phyloP scores from a whole-genome alignment of 2,797 vertebrate genomes.

The Chaetophractus vellerosus region DNA sequence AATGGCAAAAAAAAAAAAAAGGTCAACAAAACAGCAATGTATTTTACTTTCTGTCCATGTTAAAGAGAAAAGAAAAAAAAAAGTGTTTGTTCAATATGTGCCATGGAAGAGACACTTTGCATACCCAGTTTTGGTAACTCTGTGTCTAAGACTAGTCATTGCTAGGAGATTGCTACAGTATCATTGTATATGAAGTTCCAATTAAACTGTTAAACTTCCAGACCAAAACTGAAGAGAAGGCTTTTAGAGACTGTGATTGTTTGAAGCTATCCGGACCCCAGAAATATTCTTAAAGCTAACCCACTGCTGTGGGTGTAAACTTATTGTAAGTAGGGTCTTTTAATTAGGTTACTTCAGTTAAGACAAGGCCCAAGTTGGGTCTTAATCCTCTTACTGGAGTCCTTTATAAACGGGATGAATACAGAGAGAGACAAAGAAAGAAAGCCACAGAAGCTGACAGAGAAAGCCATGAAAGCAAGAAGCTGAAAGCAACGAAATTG shows the following conservation, averaged over 20 bases:
- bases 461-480: no score
- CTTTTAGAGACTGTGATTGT: neutral
- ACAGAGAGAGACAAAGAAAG: no score
- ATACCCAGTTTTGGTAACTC: neutral
- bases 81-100: neutral
- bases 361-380: no score
- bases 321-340: no score
- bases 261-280: no score
- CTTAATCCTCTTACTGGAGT: no score
- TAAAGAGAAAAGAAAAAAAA: conserved; percentile 57
- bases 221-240: neutral
- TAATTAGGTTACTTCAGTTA: no score
- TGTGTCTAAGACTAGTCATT: neutral
- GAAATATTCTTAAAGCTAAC: no score
- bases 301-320: no score
- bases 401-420: no score
- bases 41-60: neutral
- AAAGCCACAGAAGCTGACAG: no score
- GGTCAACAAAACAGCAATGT: neutral
- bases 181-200: neutral
- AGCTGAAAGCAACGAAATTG: no score
- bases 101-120: neutral
- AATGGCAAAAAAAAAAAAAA: conserved; percentile 2
- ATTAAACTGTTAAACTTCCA: neutral
- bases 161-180: neutral